phyloP scores from a whole-genome alignment of 1,140 invertebrate species.

The Mycetomoellerius zeteki region DNA sequence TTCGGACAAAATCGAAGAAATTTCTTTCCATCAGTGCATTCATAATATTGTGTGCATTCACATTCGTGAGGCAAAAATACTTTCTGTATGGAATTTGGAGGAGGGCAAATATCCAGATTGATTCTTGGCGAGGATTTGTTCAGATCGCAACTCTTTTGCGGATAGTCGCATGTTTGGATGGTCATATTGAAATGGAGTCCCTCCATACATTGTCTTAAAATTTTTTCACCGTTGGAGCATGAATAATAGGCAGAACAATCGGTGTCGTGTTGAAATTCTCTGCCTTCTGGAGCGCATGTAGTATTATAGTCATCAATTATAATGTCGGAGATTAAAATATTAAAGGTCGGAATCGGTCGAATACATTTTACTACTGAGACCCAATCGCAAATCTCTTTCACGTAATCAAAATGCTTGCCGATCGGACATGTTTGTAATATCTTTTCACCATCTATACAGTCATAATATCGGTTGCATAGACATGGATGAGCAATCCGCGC shows the following conservation, averaged over 20 bases:
- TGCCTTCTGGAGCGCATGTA: conserved; percentile 13
- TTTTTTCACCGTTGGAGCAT: conserved; percentile 86
- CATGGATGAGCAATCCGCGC: conserved; percentile 84
- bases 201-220: conserved; percentile 83
- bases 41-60: conserved; percentile 87
- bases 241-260: conserved; percentile 87
- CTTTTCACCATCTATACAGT: conserved; percentile 86
- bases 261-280: conserved; percentile 80
- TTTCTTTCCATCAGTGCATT: conserved; percentile 86
- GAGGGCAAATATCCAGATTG: neutral
- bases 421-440: conserved; percentile 84
- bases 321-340: neutral
- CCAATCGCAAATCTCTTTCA: conserved; percentile 81
- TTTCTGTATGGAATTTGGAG: neutral
- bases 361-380: conserved; percentile 74
- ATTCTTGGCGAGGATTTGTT: neutral
- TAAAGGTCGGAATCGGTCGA: neutral
- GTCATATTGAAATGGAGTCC: conserved; percentile 86
- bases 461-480: conserved; percentile 87
- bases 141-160: conserved; percentile 51
- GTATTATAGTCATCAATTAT: neutral
- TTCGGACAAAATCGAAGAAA: conserved; percentile 85
- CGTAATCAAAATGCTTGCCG: conserved; percentile 81
- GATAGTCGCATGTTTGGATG: conserved; percentile 83
- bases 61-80: conserved; percentile 85